A percentile compares a stretch with the other conserved stretches of the same genome.
Evolutionary conservation across 2,888 invertebrate genomes (phyloP).

Genomic region (Pristionchus entomophagus): DNA sequence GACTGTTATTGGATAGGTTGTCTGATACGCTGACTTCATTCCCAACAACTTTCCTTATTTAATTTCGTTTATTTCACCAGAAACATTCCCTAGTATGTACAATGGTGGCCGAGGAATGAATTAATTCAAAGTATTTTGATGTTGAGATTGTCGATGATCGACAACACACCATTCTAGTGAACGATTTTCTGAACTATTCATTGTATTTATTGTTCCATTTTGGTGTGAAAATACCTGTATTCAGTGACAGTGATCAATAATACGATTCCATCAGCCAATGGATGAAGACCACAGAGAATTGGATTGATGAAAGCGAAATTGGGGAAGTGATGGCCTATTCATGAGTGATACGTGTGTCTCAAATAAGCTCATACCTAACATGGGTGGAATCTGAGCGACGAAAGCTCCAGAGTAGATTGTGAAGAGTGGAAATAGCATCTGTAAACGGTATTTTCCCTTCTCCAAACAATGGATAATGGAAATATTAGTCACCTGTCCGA

Average conservation of each 20-base stretch:
- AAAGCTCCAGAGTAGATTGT: neutral
- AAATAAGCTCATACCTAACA: neutral
- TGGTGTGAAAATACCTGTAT: neutral
- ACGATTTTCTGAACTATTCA: neutral
- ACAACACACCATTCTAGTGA: neutral
- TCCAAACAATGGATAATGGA: too few relatives aligned
- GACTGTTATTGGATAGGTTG: too few relatives aligned
- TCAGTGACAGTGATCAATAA: neutral
- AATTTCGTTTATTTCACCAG: too few relatives aligned
- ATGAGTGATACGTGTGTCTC: neutral
- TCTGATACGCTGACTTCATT: too few relatives aligned
- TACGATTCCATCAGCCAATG: neutral
- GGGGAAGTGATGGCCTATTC: neutral
- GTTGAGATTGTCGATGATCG: neutral
- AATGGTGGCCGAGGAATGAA: neutral
- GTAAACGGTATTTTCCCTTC: neutral
- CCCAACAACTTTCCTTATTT: too few relatives aligned
- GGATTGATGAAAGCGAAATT: neutral
- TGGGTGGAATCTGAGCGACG: neutral
- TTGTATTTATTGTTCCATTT: neutral
- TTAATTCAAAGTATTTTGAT: neutral
- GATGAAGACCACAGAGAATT: neutral
- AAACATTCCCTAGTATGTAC: neutral
- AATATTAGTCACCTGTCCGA: neutral
- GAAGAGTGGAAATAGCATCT: neutral